phyloP scores from a whole-genome alignment of 2,113 vertebrate genomes.

The Pteruthius melanotis region DNA sequence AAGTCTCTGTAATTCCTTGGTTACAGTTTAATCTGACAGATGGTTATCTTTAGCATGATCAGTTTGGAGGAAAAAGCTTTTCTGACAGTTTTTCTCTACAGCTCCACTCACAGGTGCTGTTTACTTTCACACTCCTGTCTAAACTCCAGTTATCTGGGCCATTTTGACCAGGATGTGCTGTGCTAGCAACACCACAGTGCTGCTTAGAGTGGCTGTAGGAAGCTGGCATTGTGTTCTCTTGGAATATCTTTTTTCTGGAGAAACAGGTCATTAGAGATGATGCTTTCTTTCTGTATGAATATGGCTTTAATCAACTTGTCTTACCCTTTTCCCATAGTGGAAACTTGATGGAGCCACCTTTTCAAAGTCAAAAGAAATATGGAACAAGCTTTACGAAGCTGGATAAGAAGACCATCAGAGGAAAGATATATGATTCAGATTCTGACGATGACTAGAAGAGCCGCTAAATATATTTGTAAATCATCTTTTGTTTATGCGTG shows the following conservation, averaged over 20 bases:
- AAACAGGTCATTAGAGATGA: background rate
- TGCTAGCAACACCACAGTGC: background rate
- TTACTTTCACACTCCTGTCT: background rate
- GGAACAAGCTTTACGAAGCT: constrained; percentile 88
- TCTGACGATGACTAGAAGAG: constrained; percentile 89
- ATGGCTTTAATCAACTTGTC: background rate
- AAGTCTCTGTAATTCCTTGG: background rate
- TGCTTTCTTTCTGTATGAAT: background rate
- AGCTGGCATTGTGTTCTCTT: background rate
- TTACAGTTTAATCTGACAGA: background rate
- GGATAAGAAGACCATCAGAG: constrained; percentile 95
- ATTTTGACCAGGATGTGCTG: background rate
- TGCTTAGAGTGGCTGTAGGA: background rate
- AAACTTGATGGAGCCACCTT: constrained; percentile 90
- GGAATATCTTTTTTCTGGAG: background rate
- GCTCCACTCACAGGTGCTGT: background rate
- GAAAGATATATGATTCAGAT: constrained; percentile 88
- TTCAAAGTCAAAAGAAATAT: constrained; percentile 79
- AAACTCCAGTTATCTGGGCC: background rate
- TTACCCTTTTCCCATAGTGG: constrained; percentile 75
- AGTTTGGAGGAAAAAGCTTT: background rate
- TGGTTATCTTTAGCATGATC: background rate
- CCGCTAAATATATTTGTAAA: constrained; percentile 49
- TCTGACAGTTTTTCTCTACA: background rate
- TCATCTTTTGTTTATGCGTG: constrained; percentile 67